These are phyloP conservation scores for Calosoma granatense DNA, from an alignment of 1,140 invertebrate species.

Conservation along the genomic window DNA sequence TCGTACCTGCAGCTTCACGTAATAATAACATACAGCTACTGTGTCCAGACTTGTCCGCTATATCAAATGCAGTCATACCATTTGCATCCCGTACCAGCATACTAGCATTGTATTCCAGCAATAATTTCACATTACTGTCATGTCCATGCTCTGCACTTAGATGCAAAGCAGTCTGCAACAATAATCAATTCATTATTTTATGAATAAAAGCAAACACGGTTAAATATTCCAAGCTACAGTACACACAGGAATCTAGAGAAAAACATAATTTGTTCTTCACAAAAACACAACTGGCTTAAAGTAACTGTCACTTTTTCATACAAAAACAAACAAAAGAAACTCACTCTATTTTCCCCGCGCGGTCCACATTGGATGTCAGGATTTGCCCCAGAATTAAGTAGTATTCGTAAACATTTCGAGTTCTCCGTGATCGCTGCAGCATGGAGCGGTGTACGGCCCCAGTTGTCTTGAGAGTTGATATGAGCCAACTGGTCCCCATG, in stretches of 20 bases:
- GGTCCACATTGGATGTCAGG: constrained; percentile 58
- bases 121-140: constrained; percentile 52
- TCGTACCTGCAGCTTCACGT: constrained; percentile 56
- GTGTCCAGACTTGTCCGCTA: constrained; percentile 66
- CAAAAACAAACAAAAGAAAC: constrained; percentile 13
- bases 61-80: constrained; percentile 58
- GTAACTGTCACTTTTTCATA: too few species aligned
- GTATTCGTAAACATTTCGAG: constrained; percentile 64
- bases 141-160: constrained; percentile 72
- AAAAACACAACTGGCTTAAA: too few species aligned
- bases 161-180: constrained; percentile 65
- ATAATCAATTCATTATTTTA: background rate
- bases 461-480: constrained; percentile 65
- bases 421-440: constrained; percentile 80
- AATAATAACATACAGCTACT: constrained; percentile 53
- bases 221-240: too few species aligned
- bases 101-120: constrained; percentile 60
- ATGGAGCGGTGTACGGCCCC: constrained; percentile 72
- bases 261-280: too few species aligned
- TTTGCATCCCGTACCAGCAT: constrained; percentile 50
- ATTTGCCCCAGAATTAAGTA: constrained; percentile 64
- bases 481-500: constrained; percentile 54
- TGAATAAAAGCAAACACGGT: too few species aligned
- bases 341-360: constrained; percentile 47
- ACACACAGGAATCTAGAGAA: too few species aligned